Evolutionary conservation across 2,113 vertebrate species (phyloP), one percentile per base, ranked within the genome.

Genomic region (Festucalex cinctus): DNA sequence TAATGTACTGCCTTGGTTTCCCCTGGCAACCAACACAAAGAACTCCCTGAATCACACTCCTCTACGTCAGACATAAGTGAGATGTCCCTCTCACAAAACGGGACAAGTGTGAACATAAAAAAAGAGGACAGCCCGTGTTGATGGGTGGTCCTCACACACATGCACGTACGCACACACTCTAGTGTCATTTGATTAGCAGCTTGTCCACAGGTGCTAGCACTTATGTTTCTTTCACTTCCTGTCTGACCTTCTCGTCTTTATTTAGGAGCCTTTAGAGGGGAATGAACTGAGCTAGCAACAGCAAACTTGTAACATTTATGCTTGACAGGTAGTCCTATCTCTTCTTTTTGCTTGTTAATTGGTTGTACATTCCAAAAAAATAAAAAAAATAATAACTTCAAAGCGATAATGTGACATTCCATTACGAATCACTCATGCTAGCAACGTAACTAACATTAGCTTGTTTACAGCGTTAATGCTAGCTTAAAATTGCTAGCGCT

Each of bases 11-110:
- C 61, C 37, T 71, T 36, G 56, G 77, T 84, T 76, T 74, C 86
- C 83, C 77, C 35, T 1, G 53, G 82, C 83, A 85, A 81, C 78
- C 62, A 72, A 76, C 77, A 81, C 78, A 84, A 81, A 83, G 74
- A 66, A 53, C 75, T 48, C n/a, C 75, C 46, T 77, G 63, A 79
- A 67, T 75, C 74, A 75, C 66, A 75, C 68, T 49, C 44, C 37
- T 13, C 74, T 26, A 7, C 0, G 49, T 62, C 24, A 39, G 24
- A 70, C n/a, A 63, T 49, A 32, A 24, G 44, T 64, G 22, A 61
- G 20, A 6, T 37, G 70, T 13, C 9, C 57, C 66, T 20, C 10
- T 22, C 6, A 17, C 20, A 60, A 24, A 49, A 65, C 10, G 41
- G 36, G 37, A 43, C 60, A 72, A 69, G 77, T 1, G 5, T 51